Evolutionary conservation across 1,140 invertebrate species (phyloP), one percentile per base, ranked within the genome.

Genomic region (Scaptomyza montana): DNA sequence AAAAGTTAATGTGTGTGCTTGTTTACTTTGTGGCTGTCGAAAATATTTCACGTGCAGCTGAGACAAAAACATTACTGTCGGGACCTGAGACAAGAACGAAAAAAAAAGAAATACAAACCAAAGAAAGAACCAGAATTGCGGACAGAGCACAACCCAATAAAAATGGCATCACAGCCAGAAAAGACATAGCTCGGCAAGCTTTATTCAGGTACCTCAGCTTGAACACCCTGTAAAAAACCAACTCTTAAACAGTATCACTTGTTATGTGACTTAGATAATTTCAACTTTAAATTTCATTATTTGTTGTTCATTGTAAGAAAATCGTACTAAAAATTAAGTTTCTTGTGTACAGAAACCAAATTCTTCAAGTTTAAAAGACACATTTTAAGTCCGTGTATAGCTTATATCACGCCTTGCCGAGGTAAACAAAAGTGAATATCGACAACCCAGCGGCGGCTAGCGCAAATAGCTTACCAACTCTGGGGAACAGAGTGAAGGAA

Each of bases 11-110:
- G 82, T 86, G 65, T 63, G 68, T 74, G 67, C 84, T 79, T 86
- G 82, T 89, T 86, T 86, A 89, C 84, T 89, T 59, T 82, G 82
- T 41, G 82, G 82, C 82, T 87, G 82, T 74, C 71, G 68, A 78
- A 77, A 86, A 82, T 82, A 89, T 89, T 89, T 86, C 75, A 78
- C 82, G 67, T 86, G 78, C 78, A 86, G 74, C 82, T 76, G 60
- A 75, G 74, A 78, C 71, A 62, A 81, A 78, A 80, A 73, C 81
- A 78, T 86, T 78, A 57, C 81, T 82, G 41, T 63, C 55, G 81
- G 78, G 81, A 87, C 69, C 56, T 12, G 28, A 50, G 36, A 49
- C 59, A 55, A 49, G 41, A 21, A 13, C 12, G 33, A 51, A 7
- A 5, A 67, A 43, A 49, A 21, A 54, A 13, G 30, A 19, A 47